Conservation (phyloP, 2,888 invertebrate genomes). For the Trichopria drosophilae region DNA sequence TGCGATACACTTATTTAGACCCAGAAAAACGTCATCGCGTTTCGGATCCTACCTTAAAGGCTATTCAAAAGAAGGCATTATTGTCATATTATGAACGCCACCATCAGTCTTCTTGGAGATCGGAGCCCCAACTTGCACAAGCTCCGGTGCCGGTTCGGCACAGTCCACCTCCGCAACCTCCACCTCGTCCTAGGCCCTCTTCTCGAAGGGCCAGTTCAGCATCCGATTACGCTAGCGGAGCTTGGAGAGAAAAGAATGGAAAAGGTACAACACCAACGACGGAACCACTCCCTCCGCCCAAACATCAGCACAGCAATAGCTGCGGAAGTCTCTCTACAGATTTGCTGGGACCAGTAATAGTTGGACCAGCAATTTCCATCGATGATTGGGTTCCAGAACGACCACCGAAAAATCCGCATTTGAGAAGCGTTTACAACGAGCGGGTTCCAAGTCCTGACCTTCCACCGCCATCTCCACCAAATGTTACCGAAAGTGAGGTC, state of each 20-base stretch:
- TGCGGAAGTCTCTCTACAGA: constrained; percentile 65
- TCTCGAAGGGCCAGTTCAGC: constrained; percentile 69
- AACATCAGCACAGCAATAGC: constrained; percentile 65
- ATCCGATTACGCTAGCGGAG: constrained; percentile 67
- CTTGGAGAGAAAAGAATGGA: constrained; percentile 56
- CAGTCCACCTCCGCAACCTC: constrained; percentile 51
- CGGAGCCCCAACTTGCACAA: constrained; percentile 64
- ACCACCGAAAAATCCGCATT: constrained; percentile 76
- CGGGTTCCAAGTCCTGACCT: constrained; percentile 65
- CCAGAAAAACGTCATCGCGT: constrained; percentile 74
- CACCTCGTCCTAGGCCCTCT: constrained; percentile 60
- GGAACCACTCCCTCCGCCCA: constrained; percentile 44
- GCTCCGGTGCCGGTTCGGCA: constrained; percentile 29
- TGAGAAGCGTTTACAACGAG: constrained; percentile 62
- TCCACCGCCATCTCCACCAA: constrained; percentile 68
- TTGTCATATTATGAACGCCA: constrained; percentile 80
- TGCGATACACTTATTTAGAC: constrained; percentile 71
- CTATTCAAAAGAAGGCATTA: constrained; percentile 80
- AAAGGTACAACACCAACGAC: constrained; percentile 6
- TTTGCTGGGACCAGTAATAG: constrained; percentile 65
- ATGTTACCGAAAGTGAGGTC: constrained; percentile 64
- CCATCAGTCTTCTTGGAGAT: constrained; percentile 61
- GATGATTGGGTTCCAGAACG: constrained; percentile 75
- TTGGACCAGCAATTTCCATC: constrained; percentile 66
- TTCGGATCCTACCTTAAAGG: constrained; percentile 74